Evolutionary conservation across 2,113 vertebrate species (phyloP), one percentile per base, ranked within the genome.

Genomic region (Dipodomys merriami): DNA sequence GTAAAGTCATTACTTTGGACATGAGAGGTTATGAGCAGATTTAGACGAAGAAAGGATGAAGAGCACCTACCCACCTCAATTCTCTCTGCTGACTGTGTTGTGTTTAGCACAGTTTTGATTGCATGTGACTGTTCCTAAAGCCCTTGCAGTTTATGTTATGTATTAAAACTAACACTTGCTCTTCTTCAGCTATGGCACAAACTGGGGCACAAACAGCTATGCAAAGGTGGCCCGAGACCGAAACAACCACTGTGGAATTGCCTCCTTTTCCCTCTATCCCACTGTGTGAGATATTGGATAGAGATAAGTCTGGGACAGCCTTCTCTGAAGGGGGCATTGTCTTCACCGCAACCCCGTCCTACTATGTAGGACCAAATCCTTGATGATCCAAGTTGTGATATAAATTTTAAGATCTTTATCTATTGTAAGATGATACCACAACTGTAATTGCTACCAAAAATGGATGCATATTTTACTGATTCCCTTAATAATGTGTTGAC

Each of bases 191-290:
- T 99, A 98, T 98, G 97, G 98, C 88, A 94, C 97, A 15, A 94
- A 53, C 0, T 98, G 98, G 98, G 98, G 98, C 0, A 35, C 97
- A 68, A 60, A 97, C 46, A 98, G 98, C 29, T 98, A 98, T 96
- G 96, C 98, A 96, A 94, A 93, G 84, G 98, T 99, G 98, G 97
- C 98, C 10, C 98, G 98, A 93, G 98, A 98, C 96, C 53, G 16
- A 19, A 93, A 98, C 57, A 99, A 99, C 97, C 97, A 98, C 13
- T 57, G 53, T 57, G 53, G 53, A 57, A 16, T 57, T 57, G 53
- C 16, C 53, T 57, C 53, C 53, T 57, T 4, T 11, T 1, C 53
- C 16, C 53, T 57, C 53, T 57, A 57, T 18, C 53, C 12, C 53
- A 57, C 53, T 57, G 53, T 57, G 53, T 57, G 53, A 57, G 53